These are phyloP conservation scores for Phengaris alcon DNA, from an alignment of 2,888 invertebrate species.

Conservation along the genomic window DNA sequence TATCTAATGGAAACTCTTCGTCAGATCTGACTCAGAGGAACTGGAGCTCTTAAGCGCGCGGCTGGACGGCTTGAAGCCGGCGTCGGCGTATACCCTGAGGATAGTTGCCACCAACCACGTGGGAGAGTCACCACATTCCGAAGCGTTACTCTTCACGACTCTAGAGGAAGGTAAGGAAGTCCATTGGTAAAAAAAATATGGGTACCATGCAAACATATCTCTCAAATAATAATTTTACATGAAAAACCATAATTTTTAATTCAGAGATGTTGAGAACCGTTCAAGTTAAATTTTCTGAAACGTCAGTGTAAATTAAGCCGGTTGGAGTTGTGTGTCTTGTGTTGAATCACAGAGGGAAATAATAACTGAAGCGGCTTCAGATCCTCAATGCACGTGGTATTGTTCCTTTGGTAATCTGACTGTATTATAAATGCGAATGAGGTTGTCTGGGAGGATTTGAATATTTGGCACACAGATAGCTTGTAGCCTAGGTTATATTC, in stretches of 20 bases:
- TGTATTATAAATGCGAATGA: too few species aligned
- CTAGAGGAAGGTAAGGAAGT: slow-evolving; percentile 83
- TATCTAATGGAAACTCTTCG: not conserved
- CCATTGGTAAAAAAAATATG: too few species aligned
- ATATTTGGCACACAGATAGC: too few species aligned
- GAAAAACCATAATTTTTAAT: too few species aligned
- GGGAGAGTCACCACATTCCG: slow-evolving; percentile 85
- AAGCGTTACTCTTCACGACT: slow-evolving; percentile 82
- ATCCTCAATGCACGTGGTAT: not conserved
- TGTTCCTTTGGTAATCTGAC: not conserved
- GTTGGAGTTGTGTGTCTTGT: not conserved
- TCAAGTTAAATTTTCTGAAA: too few species aligned
- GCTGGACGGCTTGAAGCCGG: slow-evolving; percentile 81
- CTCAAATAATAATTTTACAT: too few species aligned
- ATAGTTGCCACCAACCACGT: slow-evolving; percentile 85
- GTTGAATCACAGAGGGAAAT: not conserved
- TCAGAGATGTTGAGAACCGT: too few species aligned
- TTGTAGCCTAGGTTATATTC: too few species aligned
- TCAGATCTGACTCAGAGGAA: slow-evolving; percentile 46
- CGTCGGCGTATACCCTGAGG: slow-evolving; percentile 83
- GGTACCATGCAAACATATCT: too few species aligned
- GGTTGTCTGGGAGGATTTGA: too few species aligned
- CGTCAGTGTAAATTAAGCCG: too few species aligned
- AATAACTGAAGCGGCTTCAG: not conserved
- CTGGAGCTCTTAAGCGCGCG: slow-evolving; percentile 44